Evolutionary conservation across 1,140 invertebrate genomes (phyloP).

Genomic region (Aricia agestis): DNA sequence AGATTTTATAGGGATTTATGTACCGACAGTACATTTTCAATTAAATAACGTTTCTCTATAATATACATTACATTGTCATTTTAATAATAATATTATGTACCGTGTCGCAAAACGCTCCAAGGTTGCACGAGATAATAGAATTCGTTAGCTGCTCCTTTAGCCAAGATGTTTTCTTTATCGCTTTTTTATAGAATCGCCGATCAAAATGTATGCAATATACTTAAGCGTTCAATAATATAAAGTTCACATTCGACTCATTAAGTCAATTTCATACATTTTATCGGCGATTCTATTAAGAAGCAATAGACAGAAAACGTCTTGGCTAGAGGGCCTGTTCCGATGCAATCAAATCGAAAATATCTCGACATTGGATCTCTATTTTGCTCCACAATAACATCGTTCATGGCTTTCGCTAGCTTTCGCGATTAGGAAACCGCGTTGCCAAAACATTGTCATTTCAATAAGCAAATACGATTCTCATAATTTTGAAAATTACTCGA

Average conservation of each 20-base stretch:
- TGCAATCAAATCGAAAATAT: conserved; percentile 1
- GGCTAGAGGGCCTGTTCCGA: not conserved
- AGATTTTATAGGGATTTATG: too few relatives aligned
- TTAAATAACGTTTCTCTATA: not conserved
- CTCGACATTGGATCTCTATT: not conserved
- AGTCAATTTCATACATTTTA: too few relatives aligned
- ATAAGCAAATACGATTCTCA: too few relatives aligned
- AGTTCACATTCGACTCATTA: too few relatives aligned
- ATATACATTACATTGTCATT: not conserved
- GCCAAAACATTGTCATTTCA: not conserved
- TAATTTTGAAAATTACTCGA: too few relatives aligned
- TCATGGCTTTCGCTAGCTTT: not conserved
- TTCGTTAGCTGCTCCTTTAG: not conserved
- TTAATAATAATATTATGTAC: not conserved
- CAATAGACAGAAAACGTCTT: too few relatives aligned
- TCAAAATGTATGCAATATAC: too few relatives aligned
- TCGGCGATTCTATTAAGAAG: too few relatives aligned
- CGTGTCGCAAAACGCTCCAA: conserved; percentile 2
- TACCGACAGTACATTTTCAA: not conserved
- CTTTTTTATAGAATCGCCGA: too few relatives aligned
- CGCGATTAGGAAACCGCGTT: conserved; percentile 1
- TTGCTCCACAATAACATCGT: not conserved
- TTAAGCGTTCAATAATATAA: too few relatives aligned
- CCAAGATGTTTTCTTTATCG: too few relatives aligned
- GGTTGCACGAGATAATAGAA: not conserved